Evolutionary conservation across 2,888 invertebrate species (phyloP).

Genomic region (Athrips mouffetella): DNA sequence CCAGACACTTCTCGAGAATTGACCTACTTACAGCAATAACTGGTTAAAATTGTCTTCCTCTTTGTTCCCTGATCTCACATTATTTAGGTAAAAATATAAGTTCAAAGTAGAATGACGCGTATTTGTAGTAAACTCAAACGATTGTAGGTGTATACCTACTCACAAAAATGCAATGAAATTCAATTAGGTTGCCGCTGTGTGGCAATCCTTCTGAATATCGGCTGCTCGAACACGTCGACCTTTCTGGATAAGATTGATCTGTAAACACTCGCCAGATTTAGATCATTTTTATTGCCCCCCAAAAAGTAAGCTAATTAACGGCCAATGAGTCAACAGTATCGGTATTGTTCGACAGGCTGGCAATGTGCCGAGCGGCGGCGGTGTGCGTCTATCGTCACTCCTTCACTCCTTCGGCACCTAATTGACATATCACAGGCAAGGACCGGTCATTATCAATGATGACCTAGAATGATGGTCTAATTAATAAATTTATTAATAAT

Average conservation of each 20-base stretch:
- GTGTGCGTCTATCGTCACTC: constrained; percentile 22
- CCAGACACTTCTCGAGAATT: constrained; percentile 7
- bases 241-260: constrained; percentile 12
- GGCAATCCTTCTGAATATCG: background rate
- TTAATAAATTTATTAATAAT: too few species aligned
- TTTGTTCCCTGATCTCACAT: constrained; percentile 1
- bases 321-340: constrained; percentile 49
- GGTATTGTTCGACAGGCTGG: constrained; percentile 53
- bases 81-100: too few species aligned
- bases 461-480: too few species aligned
- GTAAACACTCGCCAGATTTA: constrained; percentile 20
- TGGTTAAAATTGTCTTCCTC: constrained; percentile 7
- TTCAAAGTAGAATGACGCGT: background rate
- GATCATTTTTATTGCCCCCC: constrained; percentile 52
- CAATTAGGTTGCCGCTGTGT: background rate
- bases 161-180: background rate
- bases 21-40: constrained; percentile 1
- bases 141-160: too few species aligned
- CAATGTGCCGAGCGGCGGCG: constrained; percentile 43
- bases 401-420: constrained; percentile 32
- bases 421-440: constrained; percentile 37
- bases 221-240: background rate
- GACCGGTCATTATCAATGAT: too few species aligned
- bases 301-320: constrained; percentile 60
- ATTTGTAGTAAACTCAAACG: background rate